phyloP scores from a whole-genome alignment of 2,113 vertebrate species.

The Stomatorhinus ivindoensis region DNA sequence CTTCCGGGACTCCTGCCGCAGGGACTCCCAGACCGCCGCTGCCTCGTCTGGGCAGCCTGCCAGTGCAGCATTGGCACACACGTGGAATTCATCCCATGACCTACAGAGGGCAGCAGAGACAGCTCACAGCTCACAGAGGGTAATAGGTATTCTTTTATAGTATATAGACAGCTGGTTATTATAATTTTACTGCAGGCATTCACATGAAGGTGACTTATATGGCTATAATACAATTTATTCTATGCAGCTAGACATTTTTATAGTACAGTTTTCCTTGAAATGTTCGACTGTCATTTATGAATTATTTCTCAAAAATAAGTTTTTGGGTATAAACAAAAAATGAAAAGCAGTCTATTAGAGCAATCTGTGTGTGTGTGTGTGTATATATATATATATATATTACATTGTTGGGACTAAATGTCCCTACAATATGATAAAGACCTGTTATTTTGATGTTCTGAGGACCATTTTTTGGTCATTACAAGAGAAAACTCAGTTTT shows the following conservation, averaged over 20 bases:
- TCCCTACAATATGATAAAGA: background rate
- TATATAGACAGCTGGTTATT: background rate
- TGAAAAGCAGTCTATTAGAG: background rate
- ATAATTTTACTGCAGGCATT: background rate
- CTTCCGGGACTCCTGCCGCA: conserved; percentile 78
- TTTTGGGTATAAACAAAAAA: background rate
- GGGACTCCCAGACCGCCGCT: conserved; percentile 80
- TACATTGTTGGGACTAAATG: background rate
- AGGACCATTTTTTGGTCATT: background rate
- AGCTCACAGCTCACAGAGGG: background rate
- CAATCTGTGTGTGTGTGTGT: background rate
- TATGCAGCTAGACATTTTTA: background rate
- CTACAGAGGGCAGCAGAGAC: conserved; percentile 48
- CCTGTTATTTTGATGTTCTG: background rate
- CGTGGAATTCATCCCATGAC: conserved; percentile 87
- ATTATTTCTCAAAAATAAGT: background rate
- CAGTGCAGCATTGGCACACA: conserved; percentile 73
- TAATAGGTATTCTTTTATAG: background rate
- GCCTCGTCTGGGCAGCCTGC: conserved; percentile 76
- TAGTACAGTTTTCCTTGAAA: background rate
- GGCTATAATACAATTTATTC: background rate
- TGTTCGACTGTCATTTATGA: background rate
- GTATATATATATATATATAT: background rate
- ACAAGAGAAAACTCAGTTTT: background rate
- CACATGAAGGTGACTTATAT: background rate